phyloP scores from a whole-genome alignment of 2,113 vertebrate genomes.

The Copsychus sechellarum region DNA sequence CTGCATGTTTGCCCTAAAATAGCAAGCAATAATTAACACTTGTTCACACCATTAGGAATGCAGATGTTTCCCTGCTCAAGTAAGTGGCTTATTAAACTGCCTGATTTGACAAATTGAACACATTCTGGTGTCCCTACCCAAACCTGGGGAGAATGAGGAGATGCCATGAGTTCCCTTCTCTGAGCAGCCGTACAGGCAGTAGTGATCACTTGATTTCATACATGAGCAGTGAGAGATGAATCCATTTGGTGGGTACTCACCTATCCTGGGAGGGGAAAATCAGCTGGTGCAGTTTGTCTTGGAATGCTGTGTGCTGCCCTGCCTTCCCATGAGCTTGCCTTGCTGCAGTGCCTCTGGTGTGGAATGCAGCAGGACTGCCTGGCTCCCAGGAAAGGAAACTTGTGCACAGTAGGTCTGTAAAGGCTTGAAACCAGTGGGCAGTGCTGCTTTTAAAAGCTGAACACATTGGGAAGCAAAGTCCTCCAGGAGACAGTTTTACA shows the following conservation, averaged over 20 bases:
- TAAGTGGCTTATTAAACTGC: constrained; percentile 28
- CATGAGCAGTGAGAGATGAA: background rate
- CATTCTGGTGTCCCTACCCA: background rate
- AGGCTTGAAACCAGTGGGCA: background rate
- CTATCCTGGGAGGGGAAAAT: background rate
- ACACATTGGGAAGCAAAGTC: background rate
- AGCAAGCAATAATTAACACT: constrained; percentile 61
- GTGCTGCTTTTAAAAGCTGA: background rate
- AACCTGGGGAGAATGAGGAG: background rate
- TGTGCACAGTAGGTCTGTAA: background rate
- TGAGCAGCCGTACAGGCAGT: background rate
- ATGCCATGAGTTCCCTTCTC: background rate
- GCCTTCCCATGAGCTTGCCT: background rate
- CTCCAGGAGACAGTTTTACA: background rate
- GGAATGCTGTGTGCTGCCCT: background rate
- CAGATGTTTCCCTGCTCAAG: constrained; percentile 43
- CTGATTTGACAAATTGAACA: constrained; percentile 12
- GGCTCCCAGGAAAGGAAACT: background rate
- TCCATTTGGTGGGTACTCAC: background rate
- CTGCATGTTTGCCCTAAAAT: constrained; percentile 44
- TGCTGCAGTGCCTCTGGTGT: background rate
- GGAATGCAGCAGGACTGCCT: background rate
- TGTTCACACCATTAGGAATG: constrained; percentile 52
- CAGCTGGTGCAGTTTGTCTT: background rate
- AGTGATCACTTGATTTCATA: background rate